Conservation (phyloP, 2,797 vertebrate species). For the Centropyge bicolor region DNA sequence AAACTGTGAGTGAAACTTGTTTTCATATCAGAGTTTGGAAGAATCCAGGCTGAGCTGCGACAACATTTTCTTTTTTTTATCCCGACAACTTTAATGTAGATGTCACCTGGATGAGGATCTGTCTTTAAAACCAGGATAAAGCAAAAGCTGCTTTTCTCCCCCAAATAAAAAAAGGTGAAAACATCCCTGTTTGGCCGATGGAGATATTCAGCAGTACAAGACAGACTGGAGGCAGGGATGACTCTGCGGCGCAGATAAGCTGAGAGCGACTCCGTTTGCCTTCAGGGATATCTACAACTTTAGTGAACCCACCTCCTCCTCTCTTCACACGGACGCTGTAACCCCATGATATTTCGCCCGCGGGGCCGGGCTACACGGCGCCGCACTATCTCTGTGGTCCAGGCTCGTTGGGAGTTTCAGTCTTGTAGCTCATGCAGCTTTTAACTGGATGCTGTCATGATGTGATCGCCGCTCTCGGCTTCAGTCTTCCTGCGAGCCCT, state of each 20-base stretch:
- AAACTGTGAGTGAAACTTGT: conserved; percentile 3
- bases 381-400: conserved; percentile 42
- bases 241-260: conserved; percentile 50
- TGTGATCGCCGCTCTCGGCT: conserved; percentile 32
- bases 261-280: conserved; percentile 40
- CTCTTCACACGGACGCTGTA: conserved; percentile 47
- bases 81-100: conserved; percentile 28
- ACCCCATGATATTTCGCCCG: conserved; percentile 50
- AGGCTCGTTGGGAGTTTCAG: conserved; percentile 46
- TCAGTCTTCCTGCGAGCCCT: not conserved
- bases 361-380: conserved; percentile 38
- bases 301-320: conserved; percentile 21
- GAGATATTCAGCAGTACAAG: conserved; percentile 43
- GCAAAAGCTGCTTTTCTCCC: conserved; percentile 42
- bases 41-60: conserved; percentile 5
- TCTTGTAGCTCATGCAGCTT: conserved; percentile 33
- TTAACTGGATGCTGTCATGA: conserved; percentile 41
- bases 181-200: conserved; percentile 30
- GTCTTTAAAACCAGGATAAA: conserved; percentile 26
- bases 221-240: conserved; percentile 52
- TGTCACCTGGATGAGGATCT: conserved; percentile 32
- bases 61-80: conserved; percentile 21
- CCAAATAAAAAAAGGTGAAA: not conserved
- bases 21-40: conserved; percentile 6
- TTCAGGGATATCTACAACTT: conserved; percentile 45